Evolutionary conservation across 2,888 invertebrate genomes (phyloP).

Genomic region (Stramonita haemastoma): DNA sequence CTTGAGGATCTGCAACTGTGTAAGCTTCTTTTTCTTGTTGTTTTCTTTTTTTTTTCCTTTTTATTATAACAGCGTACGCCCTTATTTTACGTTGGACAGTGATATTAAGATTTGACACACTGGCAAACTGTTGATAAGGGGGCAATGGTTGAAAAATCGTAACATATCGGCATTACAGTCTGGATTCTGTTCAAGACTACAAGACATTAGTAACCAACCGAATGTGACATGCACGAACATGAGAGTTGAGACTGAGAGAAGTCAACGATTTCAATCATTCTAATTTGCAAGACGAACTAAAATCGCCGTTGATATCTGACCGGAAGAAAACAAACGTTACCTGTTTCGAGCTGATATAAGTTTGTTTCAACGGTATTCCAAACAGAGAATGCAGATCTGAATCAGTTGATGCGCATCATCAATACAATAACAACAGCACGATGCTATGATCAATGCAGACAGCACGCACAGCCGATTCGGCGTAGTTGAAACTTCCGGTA

Average conservation of each 20-base stretch:
- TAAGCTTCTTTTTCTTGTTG: too few species aligned
- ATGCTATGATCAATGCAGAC: slow-evolving; percentile 8
- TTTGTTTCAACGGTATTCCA: neutral
- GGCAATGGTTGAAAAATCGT: neutral
- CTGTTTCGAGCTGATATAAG: neutral
- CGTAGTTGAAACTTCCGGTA: neutral
- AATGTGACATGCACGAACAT: slow-evolving; percentile 18
- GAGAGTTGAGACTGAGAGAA: neutral
- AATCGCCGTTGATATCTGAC: neutral
- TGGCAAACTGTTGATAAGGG: neutral
- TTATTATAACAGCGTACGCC: neutral
- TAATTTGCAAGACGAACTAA: neutral
- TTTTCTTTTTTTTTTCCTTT: neutral
- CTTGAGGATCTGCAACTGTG: neutral
- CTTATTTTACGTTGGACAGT: neutral
- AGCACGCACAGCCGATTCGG: neutral
- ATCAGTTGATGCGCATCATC: neutral
- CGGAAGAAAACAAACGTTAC: neutral
- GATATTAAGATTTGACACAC: neutral
- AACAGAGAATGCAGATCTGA: neutral
- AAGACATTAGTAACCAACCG: neutral
- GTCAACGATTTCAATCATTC: neutral
- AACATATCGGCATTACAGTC: neutral
- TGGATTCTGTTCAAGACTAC: neutral
- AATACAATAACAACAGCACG: slow-evolving; percentile 3